Evolutionary conservation across 2,113 vertebrate genomes (phyloP), one percentile per base, ranked within the genome.

Genomic region (Vanacampus margaritifer): DNA sequence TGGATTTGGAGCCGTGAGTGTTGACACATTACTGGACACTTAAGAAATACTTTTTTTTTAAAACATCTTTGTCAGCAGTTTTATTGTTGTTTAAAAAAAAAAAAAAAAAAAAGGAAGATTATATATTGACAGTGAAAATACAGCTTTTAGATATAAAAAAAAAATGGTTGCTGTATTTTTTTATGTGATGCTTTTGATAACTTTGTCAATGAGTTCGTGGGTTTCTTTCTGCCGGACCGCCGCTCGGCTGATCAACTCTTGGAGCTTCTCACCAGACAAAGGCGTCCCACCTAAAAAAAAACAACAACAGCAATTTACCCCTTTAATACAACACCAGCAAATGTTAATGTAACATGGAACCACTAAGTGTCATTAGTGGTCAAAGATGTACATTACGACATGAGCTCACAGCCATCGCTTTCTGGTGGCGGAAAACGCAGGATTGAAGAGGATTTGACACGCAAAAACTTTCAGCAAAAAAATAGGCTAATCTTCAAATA

Each of bases 181-280:
- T 62, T 92, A 94, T 90, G 14, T 93, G 71, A 93, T 73, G 67
- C 95, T 97, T 48, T 91, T 83, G 39, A 89, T 80, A 65, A 98
- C 94, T 92, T 94, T 94, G 73, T 94, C 88, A 35, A 95, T 90
- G 62, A 99, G 89, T 72, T 92, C 93, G 79, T 91, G 93, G 76
- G 97, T 90, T 91, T 99, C 96, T 86, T 90, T 91, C 75, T 98
- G 94, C 72, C 97, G 92, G 24, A 87, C 89, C 32, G 92, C 79
- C 59, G 96, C 94, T 74, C 95, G 92, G 78, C 81, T 92, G 86
- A 98, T 93, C 28, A 95, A 98, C 73, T 95, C 94, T 84, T 98
- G 97, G 82, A 99, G 93, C 81, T 95, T 96, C 87, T 95, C 92
- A 70, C 90, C 94, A 1, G 95, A 93, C 69, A 98, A 84, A 0